Conservation (phyloP, 2,113 vertebrate species). For the Pachypanchax playfairii region DNA sequence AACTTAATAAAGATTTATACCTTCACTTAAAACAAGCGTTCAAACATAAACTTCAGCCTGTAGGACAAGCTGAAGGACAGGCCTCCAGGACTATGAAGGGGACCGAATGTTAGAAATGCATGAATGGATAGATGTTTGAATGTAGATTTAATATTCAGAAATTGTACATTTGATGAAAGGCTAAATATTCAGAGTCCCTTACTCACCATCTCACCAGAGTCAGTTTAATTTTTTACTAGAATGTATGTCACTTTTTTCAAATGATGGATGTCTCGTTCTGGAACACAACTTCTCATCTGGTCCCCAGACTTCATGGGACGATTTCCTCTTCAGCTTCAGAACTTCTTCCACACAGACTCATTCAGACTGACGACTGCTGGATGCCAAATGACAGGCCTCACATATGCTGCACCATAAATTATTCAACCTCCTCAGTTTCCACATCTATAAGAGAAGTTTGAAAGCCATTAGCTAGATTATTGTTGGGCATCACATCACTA, state of each 20-base stretch:
- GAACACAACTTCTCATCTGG: slow-evolving; percentile 20
- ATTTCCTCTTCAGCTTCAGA: slow-evolving; percentile 29
- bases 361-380: slow-evolving; percentile 54
- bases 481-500: slow-evolving; percentile 49
- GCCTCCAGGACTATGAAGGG: no score
- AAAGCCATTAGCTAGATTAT: slow-evolving; percentile 64
- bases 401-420: slow-evolving; percentile 71
- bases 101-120: not conserved
- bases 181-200: not conserved
- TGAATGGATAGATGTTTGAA: not conserved
- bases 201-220: not conserved
- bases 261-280: not conserved
- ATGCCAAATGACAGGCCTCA: slow-evolving; percentile 50
- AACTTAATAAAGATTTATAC: no score
- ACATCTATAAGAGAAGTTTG: slow-evolving; percentile 66
- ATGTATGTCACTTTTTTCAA: slow-evolving; percentile 4
- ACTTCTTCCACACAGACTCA: slow-evolving; percentile 22
- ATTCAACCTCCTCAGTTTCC: slow-evolving; percentile 69
- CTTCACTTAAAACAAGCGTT: no score
- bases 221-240: not conserved
- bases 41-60: no score
- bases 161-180: not conserved
- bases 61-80: no score
- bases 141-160: not conserved
- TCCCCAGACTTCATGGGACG: slow-evolving; percentile 7